Conservation (phyloP, 2,888 invertebrate genomes). For the Heliconius ethilla region DNA sequence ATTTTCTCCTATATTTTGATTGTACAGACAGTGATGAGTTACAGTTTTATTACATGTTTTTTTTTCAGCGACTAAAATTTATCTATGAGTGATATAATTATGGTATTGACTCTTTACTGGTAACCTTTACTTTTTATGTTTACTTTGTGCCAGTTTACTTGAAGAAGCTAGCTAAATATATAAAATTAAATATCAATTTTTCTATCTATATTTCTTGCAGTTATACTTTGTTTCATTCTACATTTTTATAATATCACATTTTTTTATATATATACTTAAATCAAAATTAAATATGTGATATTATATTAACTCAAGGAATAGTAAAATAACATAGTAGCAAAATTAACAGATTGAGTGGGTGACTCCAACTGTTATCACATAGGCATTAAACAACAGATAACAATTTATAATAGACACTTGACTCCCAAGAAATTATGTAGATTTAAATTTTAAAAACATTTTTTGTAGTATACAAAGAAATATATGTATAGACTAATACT, state of each 20-base stretch:
- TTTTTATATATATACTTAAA: background rate
- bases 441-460: background rate
- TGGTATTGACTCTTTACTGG: no score
- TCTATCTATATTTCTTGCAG: no score
- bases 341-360: background rate
- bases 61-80: no score
- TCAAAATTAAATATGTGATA: background rate
- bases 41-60: no score
- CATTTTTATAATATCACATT: background rate
- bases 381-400: slow-evolving; percentile 15
- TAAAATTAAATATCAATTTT: no score
- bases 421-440: background rate
- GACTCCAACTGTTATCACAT: background rate
- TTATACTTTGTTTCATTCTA: no score
- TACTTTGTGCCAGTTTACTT: no score
- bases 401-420: slow-evolving; percentile 1
- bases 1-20: no score
- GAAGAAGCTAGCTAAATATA: no score
- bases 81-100: no score
- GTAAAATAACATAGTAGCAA: background rate
- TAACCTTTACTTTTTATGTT: no score
- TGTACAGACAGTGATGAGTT: no score
- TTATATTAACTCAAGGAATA: background rate
- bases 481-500: background rate
- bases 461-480: background rate